Evolutionary conservation across 2,797 vertebrate genomes (phyloP), one percentile per base, ranked within the genome.

Genomic region (Manis crassicaudata): DNA sequence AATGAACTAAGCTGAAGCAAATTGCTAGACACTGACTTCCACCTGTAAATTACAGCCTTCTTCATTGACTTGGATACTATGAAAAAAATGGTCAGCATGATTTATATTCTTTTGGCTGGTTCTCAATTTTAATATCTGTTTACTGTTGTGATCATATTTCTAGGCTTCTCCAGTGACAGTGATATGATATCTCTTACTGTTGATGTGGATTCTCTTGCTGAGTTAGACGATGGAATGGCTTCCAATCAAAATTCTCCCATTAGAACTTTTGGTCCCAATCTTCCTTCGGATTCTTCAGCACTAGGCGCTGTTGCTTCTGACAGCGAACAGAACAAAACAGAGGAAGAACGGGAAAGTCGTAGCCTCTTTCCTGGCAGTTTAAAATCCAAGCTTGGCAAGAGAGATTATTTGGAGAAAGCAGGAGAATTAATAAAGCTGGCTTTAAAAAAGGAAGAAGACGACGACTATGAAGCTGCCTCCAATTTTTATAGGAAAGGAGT

Each of bases 211-310:
- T 99, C 99, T 98, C 98, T 99, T 93, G 98, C 99, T 0, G 99
- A 99, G 90, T 88, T 99, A 95, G 99, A 99, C 86, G 99, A 99
- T 99, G 99, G 99, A 99, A 99, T 99, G 99, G 99, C 99, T 99
- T 99, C 99, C 98, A 99, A 98, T 95, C 98, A 99, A 93, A 98
- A 98, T 97, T 99, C 99, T 98, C 99, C 99, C 97, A 99, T 98
- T 96, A 99, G 99, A 97, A 98, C 98, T 97, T 98, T 98, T 62
- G 98, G 99, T 96, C 97, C 98, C 95, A 98, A 94, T 96, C 97
- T 98, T 52, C 97, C 98, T 95, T 98, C 99, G 58, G 98, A 99
- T 76, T 94, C 96, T 32, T 88, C 93, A 52, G 96, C 94, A 65
- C 97, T 96, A 63, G 98, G 98, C 68, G 88, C 97, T 0, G 88